A percentile compares a stretch with the other conserved stretches of the same genome.
Conservation (phyloP, 2,113 vertebrate genomes). For the Talpa occidentalis region DNA sequence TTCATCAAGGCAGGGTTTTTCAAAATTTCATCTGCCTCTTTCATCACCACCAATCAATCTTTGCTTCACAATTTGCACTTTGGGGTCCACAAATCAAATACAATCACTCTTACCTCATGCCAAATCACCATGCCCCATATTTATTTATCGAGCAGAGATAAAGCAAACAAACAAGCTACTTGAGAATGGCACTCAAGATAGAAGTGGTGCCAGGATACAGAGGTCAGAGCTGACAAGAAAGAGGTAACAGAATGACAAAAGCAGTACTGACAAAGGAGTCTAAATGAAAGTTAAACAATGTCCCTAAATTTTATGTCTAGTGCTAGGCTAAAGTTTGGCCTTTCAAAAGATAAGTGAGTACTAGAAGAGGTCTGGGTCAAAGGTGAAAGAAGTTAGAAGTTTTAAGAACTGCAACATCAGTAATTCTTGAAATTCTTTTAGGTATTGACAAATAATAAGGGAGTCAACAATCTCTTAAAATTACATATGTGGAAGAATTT, state of each 20-base stretch:
- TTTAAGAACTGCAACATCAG: neutral
- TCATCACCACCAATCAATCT: neutral
- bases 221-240: neutral
- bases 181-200: neutral
- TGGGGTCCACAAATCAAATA: neutral
- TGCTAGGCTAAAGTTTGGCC: neutral
- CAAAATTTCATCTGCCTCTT: neutral
- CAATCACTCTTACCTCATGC: neutral
- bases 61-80: slow-evolving; percentile 29
- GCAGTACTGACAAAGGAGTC: neutral
- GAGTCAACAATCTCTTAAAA: neutral
- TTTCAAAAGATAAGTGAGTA: neutral
- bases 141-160: neutral
- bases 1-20: neutral
- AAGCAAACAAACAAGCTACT: neutral
- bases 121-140: neutral
- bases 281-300: neutral
- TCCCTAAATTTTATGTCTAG: neutral
- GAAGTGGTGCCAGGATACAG: neutral
- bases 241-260: neutral
- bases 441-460: neutral
- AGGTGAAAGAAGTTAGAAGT: neutral
- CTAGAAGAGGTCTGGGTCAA: neutral
- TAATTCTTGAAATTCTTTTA: neutral
- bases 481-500: neutral